A percentile compares a stretch with the other conserved stretches of the same genome.
phyloP scores from a whole-genome alignment of 2,113 vertebrate species.

The Dromiciops gliroides region DNA sequence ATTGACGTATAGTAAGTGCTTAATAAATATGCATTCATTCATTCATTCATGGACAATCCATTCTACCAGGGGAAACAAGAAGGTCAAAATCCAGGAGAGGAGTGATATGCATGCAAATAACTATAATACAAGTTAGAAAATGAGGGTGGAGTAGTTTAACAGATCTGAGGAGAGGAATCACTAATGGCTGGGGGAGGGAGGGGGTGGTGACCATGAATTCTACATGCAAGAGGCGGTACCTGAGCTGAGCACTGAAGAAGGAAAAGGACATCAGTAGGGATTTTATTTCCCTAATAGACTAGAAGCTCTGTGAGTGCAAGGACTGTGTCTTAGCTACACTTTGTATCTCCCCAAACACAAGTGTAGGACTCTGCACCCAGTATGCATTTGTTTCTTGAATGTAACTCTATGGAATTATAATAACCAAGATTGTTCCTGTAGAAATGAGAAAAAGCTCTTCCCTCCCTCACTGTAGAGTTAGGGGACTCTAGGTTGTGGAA shows the following conservation, averaged over 20 bases:
- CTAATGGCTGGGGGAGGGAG: not conserved
- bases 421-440: not conserved
- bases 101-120: too few relatives aligned
- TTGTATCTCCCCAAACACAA: not conserved
- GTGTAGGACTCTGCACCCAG: not conserved
- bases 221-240: not conserved
- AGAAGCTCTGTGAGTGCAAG: not conserved
- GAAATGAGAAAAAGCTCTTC: not conserved
- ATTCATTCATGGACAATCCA: too few relatives aligned
- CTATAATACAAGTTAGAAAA: slow-evolving; percentile 1
- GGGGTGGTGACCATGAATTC: not conserved
- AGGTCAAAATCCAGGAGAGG: too few relatives aligned
- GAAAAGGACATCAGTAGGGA: not conserved
- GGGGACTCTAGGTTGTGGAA: not conserved
- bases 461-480: not conserved
- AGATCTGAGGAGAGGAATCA: slow-evolving; percentile 10
- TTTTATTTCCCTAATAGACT: not conserved
- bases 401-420: not conserved
- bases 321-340: not conserved
- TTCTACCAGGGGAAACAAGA: too few relatives aligned
- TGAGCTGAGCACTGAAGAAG: not conserved
- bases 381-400: not conserved
- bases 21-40: too few relatives aligned
- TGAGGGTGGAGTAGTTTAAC: not conserved
- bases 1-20: too few relatives aligned